These are phyloP conservation scores for Ophioninae sp. DNA, from an alignment of 2,888 invertebrate species.

Conservation along the genomic window DNA sequence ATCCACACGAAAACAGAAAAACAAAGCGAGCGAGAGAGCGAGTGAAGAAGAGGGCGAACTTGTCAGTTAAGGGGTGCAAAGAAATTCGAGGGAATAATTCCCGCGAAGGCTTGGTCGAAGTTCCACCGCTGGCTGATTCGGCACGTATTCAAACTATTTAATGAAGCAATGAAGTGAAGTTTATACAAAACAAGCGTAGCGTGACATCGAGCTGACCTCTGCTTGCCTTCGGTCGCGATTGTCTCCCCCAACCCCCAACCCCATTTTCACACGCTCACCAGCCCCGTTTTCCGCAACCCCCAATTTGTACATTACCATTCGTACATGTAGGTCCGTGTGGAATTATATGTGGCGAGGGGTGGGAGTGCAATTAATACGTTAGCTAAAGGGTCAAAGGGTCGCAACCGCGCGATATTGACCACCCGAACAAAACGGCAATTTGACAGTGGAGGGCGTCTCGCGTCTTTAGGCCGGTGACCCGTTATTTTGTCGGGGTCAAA, in stretches of 20 bases:
- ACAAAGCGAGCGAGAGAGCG: not conserved
- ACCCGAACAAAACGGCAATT: slow-evolving; percentile 1
- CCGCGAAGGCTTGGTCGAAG: slow-evolving; percentile 13
- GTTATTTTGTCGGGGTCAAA: slow-evolving; percentile 28
- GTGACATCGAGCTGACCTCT: slow-evolving; percentile 26
- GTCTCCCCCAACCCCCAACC: not conserved
- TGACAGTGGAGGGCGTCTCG: not conserved
- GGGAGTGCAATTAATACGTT: not conserved
- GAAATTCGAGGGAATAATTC: slow-evolving; percentile 11
- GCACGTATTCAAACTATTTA: slow-evolving; percentile 60
- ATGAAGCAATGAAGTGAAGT: slow-evolving; percentile 61
- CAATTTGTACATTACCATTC: slow-evolving; percentile 16
- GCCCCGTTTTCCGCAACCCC: not conserved
- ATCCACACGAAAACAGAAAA: not conserved
- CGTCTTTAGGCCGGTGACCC: slow-evolving; percentile 29
- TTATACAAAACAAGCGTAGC: slow-evolving; percentile 58
- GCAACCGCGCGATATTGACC: not conserved
- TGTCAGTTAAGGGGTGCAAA: not conserved
- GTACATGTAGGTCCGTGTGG: not conserved
- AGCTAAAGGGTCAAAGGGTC: not conserved
- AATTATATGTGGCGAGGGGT: not conserved
- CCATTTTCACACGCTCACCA: not conserved
- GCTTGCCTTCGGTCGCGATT: slow-evolving; percentile 15
- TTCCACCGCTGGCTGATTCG: slow-evolving; percentile 51
- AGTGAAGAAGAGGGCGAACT: not conserved